Conservation (phyloP, 2,113 vertebrate species). For the Apeltes quadracus region DNA sequence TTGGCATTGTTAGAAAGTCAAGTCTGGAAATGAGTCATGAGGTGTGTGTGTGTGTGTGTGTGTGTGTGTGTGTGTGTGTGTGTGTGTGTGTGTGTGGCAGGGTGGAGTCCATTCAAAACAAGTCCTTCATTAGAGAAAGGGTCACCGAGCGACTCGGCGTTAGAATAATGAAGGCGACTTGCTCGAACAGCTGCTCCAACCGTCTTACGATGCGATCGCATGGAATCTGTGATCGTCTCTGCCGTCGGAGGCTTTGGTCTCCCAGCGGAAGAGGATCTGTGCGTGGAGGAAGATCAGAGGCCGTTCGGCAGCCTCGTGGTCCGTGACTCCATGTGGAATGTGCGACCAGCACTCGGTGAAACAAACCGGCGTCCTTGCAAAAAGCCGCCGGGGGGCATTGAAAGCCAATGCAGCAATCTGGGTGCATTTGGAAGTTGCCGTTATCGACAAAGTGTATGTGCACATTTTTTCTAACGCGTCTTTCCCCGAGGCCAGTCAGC, state of each 20-base stretch:
- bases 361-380: conserved; percentile 42
- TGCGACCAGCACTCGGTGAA: conserved; percentile 52
- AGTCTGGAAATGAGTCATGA: conserved; percentile 62
- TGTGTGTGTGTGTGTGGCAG: conserved; percentile 46
- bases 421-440: conserved; percentile 65
- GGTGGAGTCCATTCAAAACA: conserved; percentile 49
- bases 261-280: conserved; percentile 33
- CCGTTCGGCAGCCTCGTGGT: conserved; percentile 31
- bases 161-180: conserved; percentile 55
- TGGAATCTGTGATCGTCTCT: conserved; percentile 32
- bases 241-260: conserved; percentile 25
- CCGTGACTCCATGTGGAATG: conserved; percentile 61
- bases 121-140: conserved; percentile 24
- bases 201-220: conserved; percentile 49
- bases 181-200: conserved; percentile 29
- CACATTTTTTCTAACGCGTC: conserved; percentile 52
- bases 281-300: conserved; percentile 48
- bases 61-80: conserved; percentile 54
- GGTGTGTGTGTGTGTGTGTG: conserved; percentile 52
- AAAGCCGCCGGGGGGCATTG: conserved; percentile 54
- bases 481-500: conserved; percentile 37
- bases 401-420: conserved; percentile 58
- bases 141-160: conserved; percentile 47
- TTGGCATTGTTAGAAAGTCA: conserved; percentile 64
- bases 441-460: conserved; percentile 54